Evolutionary conservation across 2,888 invertebrate species (phyloP).

Genomic region (Agonopterix subpropinquella): DNA sequence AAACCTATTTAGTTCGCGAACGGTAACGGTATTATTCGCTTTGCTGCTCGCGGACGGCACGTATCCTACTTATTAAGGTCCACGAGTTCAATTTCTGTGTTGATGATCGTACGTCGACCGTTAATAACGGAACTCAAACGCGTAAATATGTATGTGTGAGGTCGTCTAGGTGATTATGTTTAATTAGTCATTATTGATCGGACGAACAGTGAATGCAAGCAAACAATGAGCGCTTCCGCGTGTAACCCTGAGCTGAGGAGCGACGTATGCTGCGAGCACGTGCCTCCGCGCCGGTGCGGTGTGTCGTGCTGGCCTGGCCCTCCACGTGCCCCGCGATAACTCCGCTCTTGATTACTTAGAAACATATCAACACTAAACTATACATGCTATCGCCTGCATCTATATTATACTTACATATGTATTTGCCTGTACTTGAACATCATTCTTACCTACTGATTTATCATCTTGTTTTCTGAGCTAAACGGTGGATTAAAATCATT

Average conservation of each 20-base stretch:
- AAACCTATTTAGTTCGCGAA: slow-evolving; percentile 62
- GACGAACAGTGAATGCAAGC: neutral
- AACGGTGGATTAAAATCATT: too few relatives aligned
- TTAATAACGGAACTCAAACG: slow-evolving; percentile 32
- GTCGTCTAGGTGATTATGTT: slow-evolving; percentile 3
- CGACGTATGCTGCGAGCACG: slow-evolving; percentile 1
- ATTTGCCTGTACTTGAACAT: too few relatives aligned
- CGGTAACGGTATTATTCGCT: slow-evolving; percentile 60
- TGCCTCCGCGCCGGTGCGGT: slow-evolving; percentile 7
- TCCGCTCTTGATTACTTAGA: slow-evolving; percentile 34
- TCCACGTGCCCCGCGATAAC: slow-evolving; percentile 41
- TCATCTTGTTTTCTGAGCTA: too few relatives aligned
- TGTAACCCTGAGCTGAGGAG: slow-evolving; percentile 18
- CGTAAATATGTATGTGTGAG: slow-evolving; percentile 8
- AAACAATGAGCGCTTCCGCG: slow-evolving; percentile 24
- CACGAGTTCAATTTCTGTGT: slow-evolving; percentile 35
- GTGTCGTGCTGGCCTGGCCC: neutral
- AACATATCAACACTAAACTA: slow-evolving; percentile 34
- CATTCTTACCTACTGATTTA: too few relatives aligned
- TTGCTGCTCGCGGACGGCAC: slow-evolving; percentile 38
- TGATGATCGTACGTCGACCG: slow-evolving; percentile 30
- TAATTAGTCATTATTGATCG: slow-evolving; percentile 4
- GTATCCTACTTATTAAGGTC: slow-evolving; percentile 61
- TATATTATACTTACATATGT: too few relatives aligned
- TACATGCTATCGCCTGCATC: slow-evolving; percentile 24